Evolutionary conservation across 2,113 vertebrate species (phyloP).

Genomic region (Scolopax mira): DNA sequence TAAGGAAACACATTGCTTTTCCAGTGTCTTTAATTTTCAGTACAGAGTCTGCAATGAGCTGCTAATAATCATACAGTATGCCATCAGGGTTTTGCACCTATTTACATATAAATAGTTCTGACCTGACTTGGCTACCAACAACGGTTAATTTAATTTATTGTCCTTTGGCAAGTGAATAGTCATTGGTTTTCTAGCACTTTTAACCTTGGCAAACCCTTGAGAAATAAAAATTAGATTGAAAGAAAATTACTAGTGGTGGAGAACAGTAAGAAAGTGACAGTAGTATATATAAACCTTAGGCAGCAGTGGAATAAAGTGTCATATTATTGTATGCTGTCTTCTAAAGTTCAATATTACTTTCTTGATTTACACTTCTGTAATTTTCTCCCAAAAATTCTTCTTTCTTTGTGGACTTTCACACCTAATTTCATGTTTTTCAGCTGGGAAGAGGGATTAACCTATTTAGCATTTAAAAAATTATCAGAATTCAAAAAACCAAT

Average conservation of each 20-base stretch:
- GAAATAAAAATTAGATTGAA: conserved; percentile 84
- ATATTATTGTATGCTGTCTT: conserved; percentile 74
- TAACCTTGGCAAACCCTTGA: conserved; percentile 80
- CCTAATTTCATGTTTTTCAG: conserved; percentile 43
- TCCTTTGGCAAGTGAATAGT: conserved; percentile 76
- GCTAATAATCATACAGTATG: conserved; percentile 59
- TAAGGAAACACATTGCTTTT: conserved; percentile 8
- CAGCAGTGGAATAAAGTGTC: conserved; percentile 72
- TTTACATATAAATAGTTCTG: conserved; percentile 82
- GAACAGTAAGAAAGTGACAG: conserved; percentile 81
- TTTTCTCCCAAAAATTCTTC: conserved; percentile 47
- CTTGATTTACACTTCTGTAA: conserved; percentile 72
- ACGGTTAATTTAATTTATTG: conserved; percentile 81
- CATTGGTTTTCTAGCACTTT: conserved; percentile 78
- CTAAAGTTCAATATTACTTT: conserved; percentile 74
- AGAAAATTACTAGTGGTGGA: conserved; percentile 80
- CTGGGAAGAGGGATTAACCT: conserved; percentile 30
- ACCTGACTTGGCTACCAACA: conserved; percentile 68
- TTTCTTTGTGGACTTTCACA: conserved; percentile 39
- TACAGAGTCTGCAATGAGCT: conserved; percentile 58
- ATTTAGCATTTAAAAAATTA: conserved; percentile 22
- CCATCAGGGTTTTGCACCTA: conserved; percentile 64
- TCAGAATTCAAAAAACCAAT: not conserved
- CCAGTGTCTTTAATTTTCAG: conserved; percentile 40
- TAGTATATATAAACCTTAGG: conserved; percentile 80